Conservation (phyloP, 2,797 vertebrate genomes). For the Graptemys geographica region DNA sequence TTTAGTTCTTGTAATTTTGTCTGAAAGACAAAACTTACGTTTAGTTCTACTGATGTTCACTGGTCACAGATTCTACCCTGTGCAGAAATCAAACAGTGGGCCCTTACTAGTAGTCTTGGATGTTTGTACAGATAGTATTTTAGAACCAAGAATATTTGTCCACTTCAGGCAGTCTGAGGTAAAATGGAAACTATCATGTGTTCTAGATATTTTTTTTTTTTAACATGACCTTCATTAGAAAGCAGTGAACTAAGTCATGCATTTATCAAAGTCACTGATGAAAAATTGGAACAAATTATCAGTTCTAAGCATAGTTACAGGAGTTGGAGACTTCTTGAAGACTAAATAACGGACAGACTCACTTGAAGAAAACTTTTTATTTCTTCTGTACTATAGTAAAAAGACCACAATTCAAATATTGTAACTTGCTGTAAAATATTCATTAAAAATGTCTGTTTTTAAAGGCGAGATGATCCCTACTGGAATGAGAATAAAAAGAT, state of each 20-base stretch:
- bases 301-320: neutral
- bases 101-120: neutral
- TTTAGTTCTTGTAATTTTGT: neutral
- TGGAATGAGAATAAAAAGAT: constrained; percentile 97
- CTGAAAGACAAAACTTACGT: neutral
- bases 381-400: neutral
- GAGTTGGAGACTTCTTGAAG: neutral
- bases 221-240: neutral
- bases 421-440: neutral
- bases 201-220: neutral
- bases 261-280: neutral
- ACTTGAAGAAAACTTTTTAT: neutral
- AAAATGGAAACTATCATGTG: neutral
- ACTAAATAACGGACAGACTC: neutral
- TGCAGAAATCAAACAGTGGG: neutral
- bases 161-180: neutral
- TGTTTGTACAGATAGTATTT: neutral
- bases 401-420: neutral
- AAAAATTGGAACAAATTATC: neutral
- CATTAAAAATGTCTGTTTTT: constrained; percentile 47
- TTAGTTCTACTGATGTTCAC: neutral
- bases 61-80: neutral
- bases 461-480: constrained; percentile 92
- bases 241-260: neutral
- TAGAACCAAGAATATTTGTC: neutral